Conservation (phyloP, 2,113 vertebrate species). For the Acanthochromis polyacanthus region DNA sequence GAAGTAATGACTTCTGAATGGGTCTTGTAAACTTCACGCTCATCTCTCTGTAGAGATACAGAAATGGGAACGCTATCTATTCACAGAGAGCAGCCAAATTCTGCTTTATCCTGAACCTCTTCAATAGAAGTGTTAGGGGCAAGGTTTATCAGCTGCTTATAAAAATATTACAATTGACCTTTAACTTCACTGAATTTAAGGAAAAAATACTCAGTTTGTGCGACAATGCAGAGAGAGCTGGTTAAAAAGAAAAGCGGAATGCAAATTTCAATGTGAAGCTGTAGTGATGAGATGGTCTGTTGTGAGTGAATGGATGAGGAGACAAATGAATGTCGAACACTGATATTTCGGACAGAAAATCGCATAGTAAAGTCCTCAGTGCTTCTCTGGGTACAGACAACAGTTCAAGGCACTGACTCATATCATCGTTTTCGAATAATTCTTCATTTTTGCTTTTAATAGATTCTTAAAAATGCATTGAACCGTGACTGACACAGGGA, state of each 20-base stretch:
- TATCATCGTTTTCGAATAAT: neutral
- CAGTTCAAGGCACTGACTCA: slow-evolving; percentile 12
- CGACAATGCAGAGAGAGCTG: slow-evolving; percentile 6
- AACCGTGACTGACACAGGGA: slow-evolving; percentile 34
- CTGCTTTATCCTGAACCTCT: neutral
- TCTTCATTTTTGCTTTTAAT: neutral
- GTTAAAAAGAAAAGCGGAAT: slow-evolving; percentile 20
- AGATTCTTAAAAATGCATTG: neutral
- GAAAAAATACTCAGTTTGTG: neutral
- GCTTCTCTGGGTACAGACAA: slow-evolving; percentile 26
- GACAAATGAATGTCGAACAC: slow-evolving; percentile 37
- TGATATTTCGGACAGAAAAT: slow-evolving; percentile 9
- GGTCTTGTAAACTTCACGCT: neutral
- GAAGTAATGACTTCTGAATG: neutral
- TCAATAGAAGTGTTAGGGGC: neutral
- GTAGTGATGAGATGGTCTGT: slow-evolving; percentile 33
- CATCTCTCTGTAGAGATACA: neutral
- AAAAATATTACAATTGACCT: neutral
- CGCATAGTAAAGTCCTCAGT: neutral
- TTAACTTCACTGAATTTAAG: neutral
- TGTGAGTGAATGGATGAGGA: slow-evolving; percentile 40
- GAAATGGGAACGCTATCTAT: too few relatives aligned
- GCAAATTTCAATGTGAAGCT: slow-evolving; percentile 34
- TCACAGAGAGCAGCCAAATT: too few relatives aligned
- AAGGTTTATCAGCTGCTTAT: neutral